phyloP scores from a whole-genome alignment of 1,140 invertebrate genomes.

The Planococcus citri region DNA sequence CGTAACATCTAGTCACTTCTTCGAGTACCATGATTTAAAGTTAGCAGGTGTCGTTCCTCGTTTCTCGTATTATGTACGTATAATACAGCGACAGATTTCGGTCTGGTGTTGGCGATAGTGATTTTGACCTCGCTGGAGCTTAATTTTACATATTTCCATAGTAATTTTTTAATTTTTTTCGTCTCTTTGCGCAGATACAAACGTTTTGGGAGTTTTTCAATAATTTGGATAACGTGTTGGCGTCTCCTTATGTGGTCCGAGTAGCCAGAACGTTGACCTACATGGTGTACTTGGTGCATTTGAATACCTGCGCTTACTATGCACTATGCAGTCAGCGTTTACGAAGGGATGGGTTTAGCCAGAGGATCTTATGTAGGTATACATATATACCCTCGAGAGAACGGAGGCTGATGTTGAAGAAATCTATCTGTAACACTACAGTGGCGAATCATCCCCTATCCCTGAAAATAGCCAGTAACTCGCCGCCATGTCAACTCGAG shows the following conservation, averaged over 20 bases:
- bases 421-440: too few relatives aligned
- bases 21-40: background rate
- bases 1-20: background rate
- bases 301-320: conserved; percentile 85
- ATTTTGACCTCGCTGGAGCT: background rate
- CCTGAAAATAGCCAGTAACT: too few relatives aligned
- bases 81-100: background rate
- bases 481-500: too few relatives aligned
- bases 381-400: too few relatives aligned
- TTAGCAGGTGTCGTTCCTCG: background rate
- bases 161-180: background rate
- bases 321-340: conserved; percentile 70
- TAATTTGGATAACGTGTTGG: conserved; percentile 61
- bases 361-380: too few relatives aligned
- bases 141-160: background rate
- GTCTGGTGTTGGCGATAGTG: too few relatives aligned
- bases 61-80: too few relatives aligned
- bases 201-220: conserved; percentile 87
- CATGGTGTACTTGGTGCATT: conserved; percentile 89
- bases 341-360: conserved; percentile 71
- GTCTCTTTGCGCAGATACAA: conserved; percentile 41
- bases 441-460: too few relatives aligned
- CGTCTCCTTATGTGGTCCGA: conserved; percentile 62
- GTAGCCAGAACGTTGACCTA: conserved; percentile 76
- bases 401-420: too few relatives aligned